Evolutionary conservation across 1,140 invertebrate genomes (phyloP).

Genomic region (Cyrtorhinus lividipennis): DNA sequence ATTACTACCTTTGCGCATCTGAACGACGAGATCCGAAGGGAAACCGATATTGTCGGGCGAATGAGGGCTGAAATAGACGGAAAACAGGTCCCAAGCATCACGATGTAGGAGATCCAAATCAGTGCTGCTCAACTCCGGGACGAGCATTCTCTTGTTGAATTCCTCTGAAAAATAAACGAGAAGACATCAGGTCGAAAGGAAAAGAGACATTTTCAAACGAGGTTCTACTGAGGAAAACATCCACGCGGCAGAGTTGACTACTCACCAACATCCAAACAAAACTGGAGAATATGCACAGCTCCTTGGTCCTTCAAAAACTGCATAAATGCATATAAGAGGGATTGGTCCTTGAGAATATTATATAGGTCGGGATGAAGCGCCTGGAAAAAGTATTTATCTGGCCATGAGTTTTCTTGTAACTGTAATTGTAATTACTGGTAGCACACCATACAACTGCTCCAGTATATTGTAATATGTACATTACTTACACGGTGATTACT

Average conservation of each 20-base stretch:
- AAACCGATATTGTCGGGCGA: conserved; percentile 52
- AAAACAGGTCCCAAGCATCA: conserved; percentile 54
- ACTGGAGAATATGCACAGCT: conserved; percentile 66
- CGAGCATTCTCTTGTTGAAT: conserved; percentile 63
- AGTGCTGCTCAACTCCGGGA: conserved; percentile 53
- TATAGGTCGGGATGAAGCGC: conserved; percentile 42
- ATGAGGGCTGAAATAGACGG: conserved; percentile 47
- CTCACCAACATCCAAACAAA: conserved; percentile 77
- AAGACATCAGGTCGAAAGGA: too few species aligned
- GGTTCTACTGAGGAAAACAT: not conserved
- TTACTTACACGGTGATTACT: conserved; percentile 13
- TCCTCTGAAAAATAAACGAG: conserved; percentile 45
- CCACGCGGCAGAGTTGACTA: too few species aligned
- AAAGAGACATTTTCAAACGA: too few species aligned
- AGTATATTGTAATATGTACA: too few species aligned
- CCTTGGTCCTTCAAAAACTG: conserved; percentile 69
- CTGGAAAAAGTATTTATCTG: too few species aligned
- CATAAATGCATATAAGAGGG: conserved; percentile 70
- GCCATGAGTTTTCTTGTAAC: too few species aligned
- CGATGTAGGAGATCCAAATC: conserved; percentile 50
- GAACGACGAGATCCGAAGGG: conserved; percentile 43
- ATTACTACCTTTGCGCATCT: conserved; percentile 45
- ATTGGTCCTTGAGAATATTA: conserved; percentile 51
- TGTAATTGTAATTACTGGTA: too few species aligned
- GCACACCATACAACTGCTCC: too few species aligned